Percentiles rank a stretch among this genome's conserved stretches.
Conservation (phyloP, 2,113 vertebrate species). For the Protobothrops mucrosquamatus region DNA sequence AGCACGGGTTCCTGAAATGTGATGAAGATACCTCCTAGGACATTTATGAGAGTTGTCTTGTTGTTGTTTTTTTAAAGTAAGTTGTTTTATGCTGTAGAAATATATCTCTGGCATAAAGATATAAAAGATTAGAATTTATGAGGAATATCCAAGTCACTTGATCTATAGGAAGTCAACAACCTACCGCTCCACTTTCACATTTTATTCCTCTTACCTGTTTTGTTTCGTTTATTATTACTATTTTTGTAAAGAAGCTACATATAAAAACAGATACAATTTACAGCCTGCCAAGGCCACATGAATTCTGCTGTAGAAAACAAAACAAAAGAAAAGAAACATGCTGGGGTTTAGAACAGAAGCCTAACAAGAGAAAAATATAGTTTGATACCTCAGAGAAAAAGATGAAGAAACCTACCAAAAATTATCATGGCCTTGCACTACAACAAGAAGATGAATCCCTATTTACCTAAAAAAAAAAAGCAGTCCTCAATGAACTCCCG, state of each 20-base stretch:
- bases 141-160: constrained; percentile 15
- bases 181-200: constrained; percentile 17
- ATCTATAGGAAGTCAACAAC: constrained; percentile 23
- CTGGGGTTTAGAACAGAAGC: neutral
- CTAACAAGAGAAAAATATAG: neutral
- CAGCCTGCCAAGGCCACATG: neutral
- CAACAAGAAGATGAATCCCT: neutral
- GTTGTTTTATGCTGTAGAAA: constrained; percentile 12
- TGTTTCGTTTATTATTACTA: neutral
- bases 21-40: too few relatives aligned
- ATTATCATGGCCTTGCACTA: neutral
- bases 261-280: constrained; percentile 23
- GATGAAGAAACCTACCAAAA: neutral
- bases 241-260: neutral
- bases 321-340: neutral
- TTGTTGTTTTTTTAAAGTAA: neutral
- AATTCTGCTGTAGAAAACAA: constrained; percentile 8
- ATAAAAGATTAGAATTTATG: constrained; percentile 9
- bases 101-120: neutral
- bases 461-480: neutral
- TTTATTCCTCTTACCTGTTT: neutral
- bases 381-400: neutral
- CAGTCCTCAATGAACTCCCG: neutral
- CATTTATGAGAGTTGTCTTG: neutral
- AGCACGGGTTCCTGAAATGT: neutral